Conservation (phyloP, 2,888 invertebrate genomes). For the Crepidodera aurea region DNA sequence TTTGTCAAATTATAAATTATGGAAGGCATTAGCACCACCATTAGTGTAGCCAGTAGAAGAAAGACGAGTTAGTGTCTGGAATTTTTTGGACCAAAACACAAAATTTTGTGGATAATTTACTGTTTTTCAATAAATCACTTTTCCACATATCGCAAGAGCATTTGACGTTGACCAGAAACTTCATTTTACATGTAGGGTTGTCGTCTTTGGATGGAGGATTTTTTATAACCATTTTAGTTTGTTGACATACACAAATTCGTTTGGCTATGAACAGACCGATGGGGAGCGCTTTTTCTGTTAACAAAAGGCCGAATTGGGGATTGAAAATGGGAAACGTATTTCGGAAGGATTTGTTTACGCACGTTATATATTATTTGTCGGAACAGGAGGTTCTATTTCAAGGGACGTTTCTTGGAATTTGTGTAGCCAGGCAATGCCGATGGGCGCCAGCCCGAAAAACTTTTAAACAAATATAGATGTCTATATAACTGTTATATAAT, state of each 20-base stretch:
- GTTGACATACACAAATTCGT: conserved; percentile 20
- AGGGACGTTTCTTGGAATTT: not conserved
- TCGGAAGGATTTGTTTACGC: conserved; percentile 5
- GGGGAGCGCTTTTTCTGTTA: conserved; percentile 9
- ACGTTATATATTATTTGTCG: not conserved
- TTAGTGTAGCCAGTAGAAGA: too few species aligned
- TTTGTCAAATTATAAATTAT: too few species aligned
- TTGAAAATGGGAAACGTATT: conserved; percentile 9
- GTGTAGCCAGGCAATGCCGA: not conserved
- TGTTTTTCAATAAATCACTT: too few species aligned
- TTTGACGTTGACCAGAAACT: too few species aligned
- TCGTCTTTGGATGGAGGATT: not conserved
- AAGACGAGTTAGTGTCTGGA: too few species aligned
- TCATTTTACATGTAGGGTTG: too few species aligned
- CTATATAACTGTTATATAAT: too few species aligned
- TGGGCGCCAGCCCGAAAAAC: not conserved
- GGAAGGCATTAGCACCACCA: too few species aligned
- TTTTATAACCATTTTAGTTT: conserved; percentile 11
- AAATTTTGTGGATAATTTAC: too few species aligned
- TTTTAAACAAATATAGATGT: not conserved
- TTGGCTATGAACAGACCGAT: not conserved
- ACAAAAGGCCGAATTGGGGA: conserved; percentile 5
- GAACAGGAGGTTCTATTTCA: not conserved
- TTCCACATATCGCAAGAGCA: too few species aligned
- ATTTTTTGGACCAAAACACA: too few species aligned